Evolutionary conservation across 2,113 vertebrate genomes (phyloP).

Genomic region (Ranitomeya imitator): DNA sequence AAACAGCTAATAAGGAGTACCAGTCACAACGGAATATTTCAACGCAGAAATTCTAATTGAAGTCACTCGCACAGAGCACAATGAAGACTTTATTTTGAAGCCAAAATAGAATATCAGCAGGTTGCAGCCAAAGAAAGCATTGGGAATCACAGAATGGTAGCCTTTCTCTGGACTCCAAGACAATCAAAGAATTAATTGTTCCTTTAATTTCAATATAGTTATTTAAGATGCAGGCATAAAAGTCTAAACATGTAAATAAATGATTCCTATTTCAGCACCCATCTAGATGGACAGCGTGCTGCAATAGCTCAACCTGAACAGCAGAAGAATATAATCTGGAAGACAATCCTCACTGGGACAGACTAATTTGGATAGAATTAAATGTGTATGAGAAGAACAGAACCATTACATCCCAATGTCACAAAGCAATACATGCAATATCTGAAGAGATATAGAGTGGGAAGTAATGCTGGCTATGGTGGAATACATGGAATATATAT

Average conservation of each 20-base stretch:
- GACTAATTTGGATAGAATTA: background rate
- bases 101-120: conserved; percentile 15
- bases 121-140: background rate
- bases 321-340: background rate
- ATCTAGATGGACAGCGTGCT: background rate
- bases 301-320: background rate
- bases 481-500: background rate
- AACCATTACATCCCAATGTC: background rate
- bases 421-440: background rate
- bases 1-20: background rate
- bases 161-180: background rate
- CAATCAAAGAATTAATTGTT: background rate
- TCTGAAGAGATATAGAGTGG: background rate
- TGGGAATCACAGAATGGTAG: background rate
- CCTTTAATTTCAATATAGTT: background rate
- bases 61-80: background rate
- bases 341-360: background rate
- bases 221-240: background rate
- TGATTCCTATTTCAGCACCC: background rate
- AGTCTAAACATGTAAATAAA: background rate
- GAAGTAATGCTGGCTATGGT: background rate
- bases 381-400: background rate
- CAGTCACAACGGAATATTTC: background rate
- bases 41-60: background rate
- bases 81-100: background rate